A percentile compares a stretch with the other conserved stretches of the same genome.
Evolutionary conservation across 2,113 vertebrate species (phyloP).

Genomic region (Antechinus stuartii): DNA sequence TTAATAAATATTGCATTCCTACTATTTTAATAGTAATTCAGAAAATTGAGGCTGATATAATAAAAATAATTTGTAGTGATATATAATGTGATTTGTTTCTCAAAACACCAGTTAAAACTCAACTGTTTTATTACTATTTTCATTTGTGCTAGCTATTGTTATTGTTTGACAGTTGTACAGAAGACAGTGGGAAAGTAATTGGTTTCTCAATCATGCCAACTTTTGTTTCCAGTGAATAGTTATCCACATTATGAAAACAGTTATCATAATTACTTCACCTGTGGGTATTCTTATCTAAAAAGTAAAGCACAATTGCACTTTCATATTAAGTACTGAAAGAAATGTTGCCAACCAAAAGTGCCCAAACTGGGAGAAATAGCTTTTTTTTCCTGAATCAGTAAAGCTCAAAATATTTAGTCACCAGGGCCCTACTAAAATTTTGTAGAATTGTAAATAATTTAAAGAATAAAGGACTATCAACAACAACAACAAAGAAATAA

Average conservation of each 20-base stretch:
- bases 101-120: constrained; percentile 12
- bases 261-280: background rate
- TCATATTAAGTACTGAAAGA: background rate
- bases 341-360: background rate
- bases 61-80: constrained; percentile 30
- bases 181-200: constrained; percentile 39
- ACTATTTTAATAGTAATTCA: background rate
- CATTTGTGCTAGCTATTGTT: constrained; percentile 8
- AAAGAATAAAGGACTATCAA: background rate
- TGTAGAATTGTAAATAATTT: background rate
- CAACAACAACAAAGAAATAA: constrained; percentile 13
- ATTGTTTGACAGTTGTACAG: background rate
- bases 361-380: background rate
- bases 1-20: background rate
- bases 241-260: background rate
- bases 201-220: background rate
- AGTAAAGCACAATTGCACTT: background rate
- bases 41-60: constrained; percentile 21
- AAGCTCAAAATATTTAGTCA: background rate
- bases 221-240: background rate
- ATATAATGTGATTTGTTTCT: background rate
- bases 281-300: constrained; percentile 34
- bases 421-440: background rate
- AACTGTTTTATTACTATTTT: background rate
- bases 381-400: background rate